Base-by-base conservation (phyloP, 2,888 invertebrate species). In the Nomada goodeniana region DNA sequence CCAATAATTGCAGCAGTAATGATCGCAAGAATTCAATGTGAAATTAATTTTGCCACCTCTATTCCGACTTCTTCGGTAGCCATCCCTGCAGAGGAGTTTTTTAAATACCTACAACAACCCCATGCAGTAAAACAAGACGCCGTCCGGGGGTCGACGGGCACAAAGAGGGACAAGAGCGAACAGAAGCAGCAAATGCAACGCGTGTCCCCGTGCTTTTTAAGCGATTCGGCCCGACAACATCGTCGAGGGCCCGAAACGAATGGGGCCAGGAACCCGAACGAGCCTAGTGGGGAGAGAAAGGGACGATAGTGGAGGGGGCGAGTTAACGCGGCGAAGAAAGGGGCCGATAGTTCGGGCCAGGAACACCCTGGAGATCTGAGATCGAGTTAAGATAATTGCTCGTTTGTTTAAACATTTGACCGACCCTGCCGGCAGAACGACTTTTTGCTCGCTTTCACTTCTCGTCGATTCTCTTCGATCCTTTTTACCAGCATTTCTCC, bases 361-460 rank as follows among this genome's bases (percentile, higher is more conserved):
- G 78, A 83, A 83, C 86, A 82, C 82, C 83, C 81, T 50, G 86
- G 81, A 91, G 92, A 92, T 92, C 87, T 83, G 85, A 92, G 92
- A 93, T 93, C 92, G 91, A 92, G 92, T 92, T 92, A 91, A 92
- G 92, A 93, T 93, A 93, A 93, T 93, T 93, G 91, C 91, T 91
- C 92, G 92, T 93, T 93, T 93, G 92, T 93, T 93, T 93, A 92
- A 93, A 93, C 91, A 92, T 92, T 92, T 89, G 90, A 91, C 89
- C 91, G 89, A 83, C 87, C 89, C 89, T 87, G 36, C 36, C 36
- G 36, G 36, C 36, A 36, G 36, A 36, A 36, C 36, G 77, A 63
- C 79, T 88, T 88, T 87, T 90, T 88, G 79, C 82, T 86, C 84
- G 69, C 67, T 88, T 89, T 89, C 84, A 85, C 77, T 70, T 60